A percentile compares a stretch with the other conserved stretches of the same genome.
Conservation (phyloP, 2,888 invertebrate species). For the Drosophila nigritarsus region DNA sequence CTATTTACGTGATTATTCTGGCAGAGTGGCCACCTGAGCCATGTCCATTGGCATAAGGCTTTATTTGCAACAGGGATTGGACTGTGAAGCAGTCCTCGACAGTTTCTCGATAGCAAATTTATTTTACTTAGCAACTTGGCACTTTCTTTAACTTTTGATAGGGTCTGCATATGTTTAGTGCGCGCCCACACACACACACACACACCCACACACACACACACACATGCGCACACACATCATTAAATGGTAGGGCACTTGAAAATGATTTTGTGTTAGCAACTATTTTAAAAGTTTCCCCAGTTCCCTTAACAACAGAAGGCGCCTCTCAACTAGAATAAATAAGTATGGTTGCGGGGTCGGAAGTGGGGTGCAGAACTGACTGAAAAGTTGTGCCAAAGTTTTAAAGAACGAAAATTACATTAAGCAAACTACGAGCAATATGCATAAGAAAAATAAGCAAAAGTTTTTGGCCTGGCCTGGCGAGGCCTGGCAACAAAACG, state of each 20-base stretch:
- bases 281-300: constrained; percentile 69
- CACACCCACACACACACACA: background rate
- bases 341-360: constrained; percentile 12
- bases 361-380: background rate
- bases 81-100: background rate
- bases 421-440: constrained; percentile 39
- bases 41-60: background rate
- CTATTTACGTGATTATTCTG: constrained; percentile 34
- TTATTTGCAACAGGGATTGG: background rate
- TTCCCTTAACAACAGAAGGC: constrained; percentile 37
- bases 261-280: constrained; percentile 74
- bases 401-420: constrained; percentile 58
- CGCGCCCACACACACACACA: constrained; percentile 10
- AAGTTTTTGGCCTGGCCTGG: constrained; percentile 37
- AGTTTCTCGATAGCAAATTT: constrained; percentile 33
- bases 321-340: constrained; percentile 34
- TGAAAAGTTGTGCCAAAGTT: constrained; percentile 52
- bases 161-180: constrained; percentile 42
- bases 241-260: constrained; percentile 52
- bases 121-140: constrained; percentile 32
- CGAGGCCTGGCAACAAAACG: constrained; percentile 27
- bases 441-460: constrained; percentile 37
- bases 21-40: background rate
- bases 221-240: constrained; percentile 1
- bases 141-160: constrained; percentile 42